Base-by-base conservation (phyloP, 2,888 invertebrate species). In the Macropis europaea region DNA sequence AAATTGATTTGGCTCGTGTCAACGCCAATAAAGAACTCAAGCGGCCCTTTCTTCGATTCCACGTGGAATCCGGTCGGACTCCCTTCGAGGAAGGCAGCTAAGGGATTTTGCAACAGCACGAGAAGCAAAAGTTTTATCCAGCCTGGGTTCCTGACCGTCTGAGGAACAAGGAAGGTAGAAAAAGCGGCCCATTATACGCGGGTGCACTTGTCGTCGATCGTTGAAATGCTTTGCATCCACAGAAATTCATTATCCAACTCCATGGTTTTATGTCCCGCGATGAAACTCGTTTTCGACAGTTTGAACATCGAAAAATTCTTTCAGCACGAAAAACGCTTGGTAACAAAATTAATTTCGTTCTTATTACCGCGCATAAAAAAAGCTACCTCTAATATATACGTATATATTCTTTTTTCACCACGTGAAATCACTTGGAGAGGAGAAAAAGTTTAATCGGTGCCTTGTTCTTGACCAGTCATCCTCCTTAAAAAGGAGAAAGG, bases 181-280 rank as follows among this genome's bases (percentile, higher is more conserved):
- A 66, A 75, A 64, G 69, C 73, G 73, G 74, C 66, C 74, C 76
- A 81, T 77, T 82, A 79, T 69, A n/a, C n/a, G 78, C 73, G 78
- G 64, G 76, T 72, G 82, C 82, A 83, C 82, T 82, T 83, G 81
- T 82, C 82, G 79, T 79, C 54, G 59, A 77, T 81, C 78, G 73
- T 61, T 78, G 73, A 78, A 81, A 53, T 75, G 71, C 81, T 81
- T 81, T 82, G 83, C 80, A 83, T 83, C 73, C 76, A 50, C 74
- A 68, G 66, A 66, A 40, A 61, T 75, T 64, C n/a, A n/a, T n/a
- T n/a, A n/a, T n/a, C n/a, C n/a, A n/a, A n/a, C n/a, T n/a, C n/a
- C n/a, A n/a, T n/a, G n/a, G n/a, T n/a, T n/a, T n/a, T 30, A 6
- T 34, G 32, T 2, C 28, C 13, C 34, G 3, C 32, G 9, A 22